Evolutionary conservation across 2,797 vertebrate genomes (phyloP).

Genomic region (Falco biarmicus): DNA sequence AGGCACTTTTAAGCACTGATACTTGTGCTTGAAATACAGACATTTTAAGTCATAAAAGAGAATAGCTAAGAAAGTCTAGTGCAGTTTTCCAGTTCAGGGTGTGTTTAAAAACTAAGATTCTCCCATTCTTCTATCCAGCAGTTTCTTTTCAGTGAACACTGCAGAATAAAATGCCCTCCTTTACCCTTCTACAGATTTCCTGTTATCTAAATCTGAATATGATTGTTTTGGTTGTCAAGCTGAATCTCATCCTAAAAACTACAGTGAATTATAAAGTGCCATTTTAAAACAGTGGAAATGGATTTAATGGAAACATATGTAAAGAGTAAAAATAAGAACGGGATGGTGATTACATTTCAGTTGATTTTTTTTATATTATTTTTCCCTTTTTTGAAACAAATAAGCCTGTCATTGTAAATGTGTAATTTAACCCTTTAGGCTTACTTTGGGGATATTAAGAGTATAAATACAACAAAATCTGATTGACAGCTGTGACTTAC

Average conservation of each 20-base stretch:
- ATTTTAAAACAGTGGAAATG: background rate
- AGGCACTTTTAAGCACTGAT: background rate
- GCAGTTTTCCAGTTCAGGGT: background rate
- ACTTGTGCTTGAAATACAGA: background rate
- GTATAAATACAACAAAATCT: background rate
- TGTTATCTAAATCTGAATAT: background rate
- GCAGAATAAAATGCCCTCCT: background rate
- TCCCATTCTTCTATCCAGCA: background rate
- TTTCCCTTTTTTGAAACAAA: background rate
- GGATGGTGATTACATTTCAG: background rate
- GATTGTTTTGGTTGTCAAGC: background rate
- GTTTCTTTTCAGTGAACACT: background rate
- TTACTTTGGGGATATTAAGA: background rate
- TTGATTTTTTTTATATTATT: background rate
- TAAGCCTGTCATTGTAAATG: background rate
- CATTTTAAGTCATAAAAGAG: background rate
- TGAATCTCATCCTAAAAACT: background rate
- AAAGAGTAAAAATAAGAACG: background rate
- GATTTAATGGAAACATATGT: background rate
- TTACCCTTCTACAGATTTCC: background rate
- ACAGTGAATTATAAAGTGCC: background rate
- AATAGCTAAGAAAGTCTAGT: background rate
- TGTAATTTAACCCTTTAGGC: background rate
- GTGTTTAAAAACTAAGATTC: background rate
- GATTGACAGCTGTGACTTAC: background rate